phyloP scores from a whole-genome alignment of 2,888 invertebrate genomes.

The Gastracanthus pulcherrimus region DNA sequence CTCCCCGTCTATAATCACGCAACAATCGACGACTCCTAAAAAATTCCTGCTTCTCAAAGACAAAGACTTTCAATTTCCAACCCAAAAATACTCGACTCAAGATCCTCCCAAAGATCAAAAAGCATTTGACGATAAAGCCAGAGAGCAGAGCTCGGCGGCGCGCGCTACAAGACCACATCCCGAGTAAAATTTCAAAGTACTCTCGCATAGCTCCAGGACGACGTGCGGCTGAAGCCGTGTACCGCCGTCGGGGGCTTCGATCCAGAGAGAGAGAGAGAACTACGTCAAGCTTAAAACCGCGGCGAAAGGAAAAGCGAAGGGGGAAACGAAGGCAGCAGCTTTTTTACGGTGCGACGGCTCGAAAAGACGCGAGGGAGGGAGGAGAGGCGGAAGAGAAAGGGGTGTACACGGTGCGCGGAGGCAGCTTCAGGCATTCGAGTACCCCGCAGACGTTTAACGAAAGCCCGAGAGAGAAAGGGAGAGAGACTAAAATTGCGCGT shows the following conservation, averaged over 20 bases:
- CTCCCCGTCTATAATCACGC: background rate
- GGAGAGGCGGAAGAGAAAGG: conserved; percentile 16
- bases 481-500: conserved; percentile 48
- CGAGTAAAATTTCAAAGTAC: conserved; percentile 39
- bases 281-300: no score
- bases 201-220: background rate
- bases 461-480: conserved; percentile 55
- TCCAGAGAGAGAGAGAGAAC: no score
- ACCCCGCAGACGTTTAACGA: conserved; percentile 67
- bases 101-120: conserved; percentile 25
- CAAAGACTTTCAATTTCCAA: conserved; percentile 36
- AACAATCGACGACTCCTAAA: conserved; percentile 1
- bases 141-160: background rate
- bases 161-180: no score
- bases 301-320: background rate
- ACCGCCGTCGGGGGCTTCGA: no score
- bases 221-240: conserved; percentile 8
- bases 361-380: background rate
- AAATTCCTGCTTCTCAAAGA: background rate
- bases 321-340: conserved; percentile 11
- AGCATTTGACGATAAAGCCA: conserved; percentile 25
- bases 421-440: conserved; percentile 15
- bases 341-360: conserved; percentile 11
- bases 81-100: background rate
- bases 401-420: conserved; percentile 11